Base-by-base conservation (phyloP, 2,797 vertebrate species). In the Acanthurus tractus region DNA sequence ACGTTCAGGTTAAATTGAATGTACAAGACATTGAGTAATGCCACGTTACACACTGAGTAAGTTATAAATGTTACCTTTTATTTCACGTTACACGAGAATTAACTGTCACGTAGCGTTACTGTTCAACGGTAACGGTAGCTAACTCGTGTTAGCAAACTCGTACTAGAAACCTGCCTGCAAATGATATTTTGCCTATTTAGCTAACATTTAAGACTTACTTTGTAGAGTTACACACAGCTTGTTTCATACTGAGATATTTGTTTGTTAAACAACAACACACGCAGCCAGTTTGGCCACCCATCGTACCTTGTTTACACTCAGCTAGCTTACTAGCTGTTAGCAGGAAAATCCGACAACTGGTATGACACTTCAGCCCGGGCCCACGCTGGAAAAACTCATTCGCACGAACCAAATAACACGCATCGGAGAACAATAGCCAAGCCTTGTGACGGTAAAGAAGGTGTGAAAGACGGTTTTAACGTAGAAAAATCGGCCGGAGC, bases 271-370 rank as follows among this genome's bases (percentile, higher is more conserved):
- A 1, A n/a, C 46, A 42, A 25, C 54, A 29, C 8, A 17, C 29
- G 2, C 23, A 50, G 18, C 8, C 11, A 14, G 48, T n/a, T n/a
- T 11, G 18, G 38, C 45, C 23, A 23, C 45, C 34, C 40, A 22
- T 46, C 89, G 12, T 85, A 94, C 94, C 93, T 94, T 69, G 61
- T 94, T 93, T 89, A 93, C 86, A 90, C 76, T 83, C 79, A 58
- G 88, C 74, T 86, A 86, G 81, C 83, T 73, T 3, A 9, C 50
- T 78, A 76, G 85, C 85, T 53, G 80, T 59, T 84, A 77, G 90
- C 84, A 75, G 57, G 62, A 61, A 79, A 88, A 93, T 82, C 70
- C 81, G 79, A 76, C 71, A 40, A 61, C 64, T 20, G 57, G 77
- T 63, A 61, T 38, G 65, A 82, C 61, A 11, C 78, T 83, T 95